Evolutionary conservation across 2,797 vertebrate genomes (phyloP).

Genomic region (Neomorphus geoffroyi): DNA sequence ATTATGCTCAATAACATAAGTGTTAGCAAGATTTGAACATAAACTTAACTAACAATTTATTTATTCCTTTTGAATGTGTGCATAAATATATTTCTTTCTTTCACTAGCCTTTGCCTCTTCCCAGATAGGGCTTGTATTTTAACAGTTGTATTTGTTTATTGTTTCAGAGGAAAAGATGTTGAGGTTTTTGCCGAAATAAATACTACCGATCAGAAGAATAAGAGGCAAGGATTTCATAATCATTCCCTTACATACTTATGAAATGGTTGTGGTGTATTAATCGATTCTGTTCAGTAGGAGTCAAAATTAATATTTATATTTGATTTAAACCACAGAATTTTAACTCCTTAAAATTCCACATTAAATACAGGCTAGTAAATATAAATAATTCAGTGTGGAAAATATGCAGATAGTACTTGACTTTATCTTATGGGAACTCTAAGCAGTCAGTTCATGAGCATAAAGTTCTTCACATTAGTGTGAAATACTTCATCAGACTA

Average conservation of each 20-base stretch:
- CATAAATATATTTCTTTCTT: not conserved
- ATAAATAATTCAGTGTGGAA: not conserved
- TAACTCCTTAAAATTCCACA: not conserved
- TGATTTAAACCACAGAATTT: not conserved
- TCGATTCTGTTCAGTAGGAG: not conserved
- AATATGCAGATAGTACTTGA: not conserved
- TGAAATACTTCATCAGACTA: not conserved
- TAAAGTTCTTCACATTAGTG: not conserved
- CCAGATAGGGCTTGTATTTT: not conserved
- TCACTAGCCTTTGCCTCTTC: not conserved
- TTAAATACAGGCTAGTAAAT: not conserved
- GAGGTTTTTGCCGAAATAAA: slow-evolving; percentile 56
- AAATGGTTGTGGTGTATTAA: not conserved
- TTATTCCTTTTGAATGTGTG: not conserved
- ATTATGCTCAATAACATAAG: not conserved
- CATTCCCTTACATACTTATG: not conserved
- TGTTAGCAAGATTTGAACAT: not conserved
- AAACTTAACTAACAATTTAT: not conserved
- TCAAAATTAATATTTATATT: not conserved
- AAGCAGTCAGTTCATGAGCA: not conserved
- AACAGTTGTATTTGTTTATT: not conserved
- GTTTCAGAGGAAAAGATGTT: slow-evolving; percentile 65
- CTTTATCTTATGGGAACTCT: not conserved
- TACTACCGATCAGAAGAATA: slow-evolving; percentile 41
- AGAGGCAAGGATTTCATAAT: slow-evolving; percentile 51